These are phyloP conservation scores for Drosophila barbarae DNA, from an alignment of 2,888 invertebrate species.

Conservation along the genomic window DNA sequence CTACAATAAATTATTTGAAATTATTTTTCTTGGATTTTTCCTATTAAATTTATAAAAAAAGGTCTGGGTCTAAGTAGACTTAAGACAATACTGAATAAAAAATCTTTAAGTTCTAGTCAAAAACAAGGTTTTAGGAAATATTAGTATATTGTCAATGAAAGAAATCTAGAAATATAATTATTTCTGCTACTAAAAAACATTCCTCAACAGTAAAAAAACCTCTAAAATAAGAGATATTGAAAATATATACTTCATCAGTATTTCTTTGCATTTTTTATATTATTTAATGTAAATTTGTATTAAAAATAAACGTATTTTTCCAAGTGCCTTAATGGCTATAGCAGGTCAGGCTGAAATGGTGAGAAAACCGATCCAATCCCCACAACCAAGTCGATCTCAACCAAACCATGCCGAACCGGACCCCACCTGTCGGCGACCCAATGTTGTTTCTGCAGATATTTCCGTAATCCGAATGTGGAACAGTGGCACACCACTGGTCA, in stretches of 20 bases:
- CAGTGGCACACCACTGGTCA: constrained; percentile 65
- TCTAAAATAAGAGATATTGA: not conserved
- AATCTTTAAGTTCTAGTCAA: not conserved
- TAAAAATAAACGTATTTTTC: not conserved
- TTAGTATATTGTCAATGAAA: not conserved
- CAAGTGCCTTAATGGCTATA: constrained; percentile 13
- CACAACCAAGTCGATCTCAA: constrained; percentile 7
- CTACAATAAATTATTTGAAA: not conserved
- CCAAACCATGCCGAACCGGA: constrained; percentile 40
- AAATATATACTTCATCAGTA: not conserved
- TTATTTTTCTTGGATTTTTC: not conserved
- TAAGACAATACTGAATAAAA: not conserved
- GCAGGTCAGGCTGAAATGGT: constrained; percentile 40
- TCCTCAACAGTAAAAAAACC: not conserved
- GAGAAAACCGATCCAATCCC: constrained; percentile 38
- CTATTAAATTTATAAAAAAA: not conserved
- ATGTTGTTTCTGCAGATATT: constrained; percentile 47
- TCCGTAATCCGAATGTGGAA: constrained; percentile 74
- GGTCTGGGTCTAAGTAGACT: rapidly evolving
- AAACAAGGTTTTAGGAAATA: not conserved
- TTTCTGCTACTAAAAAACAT: not conserved
- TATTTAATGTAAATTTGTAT: not conserved
- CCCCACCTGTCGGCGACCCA: constrained; percentile 44
- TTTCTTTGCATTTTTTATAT: not conserved
- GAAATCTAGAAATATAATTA: not conserved